Percentiles rank a stretch among this genome's conserved stretches.
Evolutionary conservation across 2,113 vertebrate genomes (phyloP).

Genomic region (Nyctereutes procyonoides): DNA sequence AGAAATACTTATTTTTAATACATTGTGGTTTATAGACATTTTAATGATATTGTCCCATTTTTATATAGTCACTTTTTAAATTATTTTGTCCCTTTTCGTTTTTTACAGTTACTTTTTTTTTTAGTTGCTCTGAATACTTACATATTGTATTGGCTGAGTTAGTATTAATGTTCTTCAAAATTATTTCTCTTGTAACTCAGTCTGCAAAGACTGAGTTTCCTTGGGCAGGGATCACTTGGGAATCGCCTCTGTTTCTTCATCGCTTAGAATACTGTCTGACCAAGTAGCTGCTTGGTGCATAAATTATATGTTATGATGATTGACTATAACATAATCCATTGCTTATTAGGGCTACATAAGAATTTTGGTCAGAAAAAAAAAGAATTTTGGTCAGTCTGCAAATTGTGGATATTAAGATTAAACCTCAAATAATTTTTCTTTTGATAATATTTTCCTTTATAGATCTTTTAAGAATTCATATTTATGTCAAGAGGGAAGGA

Average conservation of each 20-base stretch:
- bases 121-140: neutral
- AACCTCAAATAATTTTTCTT: neutral
- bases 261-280: neutral
- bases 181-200: neutral
- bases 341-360: neutral
- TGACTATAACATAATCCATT: neutral
- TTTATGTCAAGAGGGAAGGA: neutral
- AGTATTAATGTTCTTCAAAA: neutral
- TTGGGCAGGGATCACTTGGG: neutral
- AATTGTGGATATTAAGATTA: slow-evolving; percentile 8
- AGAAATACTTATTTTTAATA: neutral
- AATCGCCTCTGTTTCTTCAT: neutral
- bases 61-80: neutral
- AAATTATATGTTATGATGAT: neutral
- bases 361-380: neutral
- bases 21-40: neutral
- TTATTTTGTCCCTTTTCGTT: neutral
- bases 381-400: neutral
- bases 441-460: neutral
- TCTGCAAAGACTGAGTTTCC: neutral
- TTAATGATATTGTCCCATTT: neutral
- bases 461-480: neutral
- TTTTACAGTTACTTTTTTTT: neutral
- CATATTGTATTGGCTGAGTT: neutral
- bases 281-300: neutral